Conservation (phyloP, 2,113 vertebrate genomes). For the Rhinogobius similis region DNA sequence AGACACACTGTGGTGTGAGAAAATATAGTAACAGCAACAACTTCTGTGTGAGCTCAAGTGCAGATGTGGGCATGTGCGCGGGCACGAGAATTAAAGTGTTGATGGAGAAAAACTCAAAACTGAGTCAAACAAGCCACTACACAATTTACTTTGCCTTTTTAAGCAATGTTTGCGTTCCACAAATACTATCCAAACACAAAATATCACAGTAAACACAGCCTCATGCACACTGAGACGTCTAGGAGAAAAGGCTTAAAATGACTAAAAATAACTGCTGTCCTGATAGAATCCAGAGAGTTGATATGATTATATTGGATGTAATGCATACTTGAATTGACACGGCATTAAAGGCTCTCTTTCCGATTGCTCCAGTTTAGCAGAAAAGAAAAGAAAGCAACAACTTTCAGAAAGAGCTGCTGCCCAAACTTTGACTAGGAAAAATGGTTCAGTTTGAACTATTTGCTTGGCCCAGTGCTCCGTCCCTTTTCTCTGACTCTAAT, state of each 20-base stretch:
- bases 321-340: background rate
- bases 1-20: constrained; percentile 49
- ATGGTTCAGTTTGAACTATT: no score
- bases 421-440: no score
- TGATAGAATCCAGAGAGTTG: background rate
- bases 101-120: constrained; percentile 24
- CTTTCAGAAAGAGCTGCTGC: no score
- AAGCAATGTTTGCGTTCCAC: constrained; percentile 27
- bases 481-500: no score
- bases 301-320: background rate
- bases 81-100: background rate
- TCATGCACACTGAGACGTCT: background rate
- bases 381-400: no score
- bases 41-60: constrained; percentile 18
- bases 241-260: background rate
- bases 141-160: constrained; percentile 42
- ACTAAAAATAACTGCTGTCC: background rate
- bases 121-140: constrained; percentile 28
- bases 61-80: background rate
- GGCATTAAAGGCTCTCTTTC: background rate
- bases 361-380: background rate
- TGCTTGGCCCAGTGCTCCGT: no score
- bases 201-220: constrained; percentile 19
- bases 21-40: constrained; percentile 60
- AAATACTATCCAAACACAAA: constrained; percentile 30